Base-by-base conservation (phyloP, 1,140 invertebrate genomes). In the Brachionus calyciflorus region DNA sequence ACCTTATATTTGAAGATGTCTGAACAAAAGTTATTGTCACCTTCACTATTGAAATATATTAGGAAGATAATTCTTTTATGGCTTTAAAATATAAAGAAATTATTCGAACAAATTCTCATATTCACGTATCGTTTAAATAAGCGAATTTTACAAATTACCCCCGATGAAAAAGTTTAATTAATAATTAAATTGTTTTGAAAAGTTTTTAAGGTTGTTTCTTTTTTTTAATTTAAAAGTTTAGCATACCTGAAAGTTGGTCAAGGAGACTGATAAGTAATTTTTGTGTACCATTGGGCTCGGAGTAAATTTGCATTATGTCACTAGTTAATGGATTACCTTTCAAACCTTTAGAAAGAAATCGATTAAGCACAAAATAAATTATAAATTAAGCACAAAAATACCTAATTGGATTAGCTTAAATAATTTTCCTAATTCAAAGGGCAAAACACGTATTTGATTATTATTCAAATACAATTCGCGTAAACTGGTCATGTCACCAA, bases 351-450 rank as follows among this genome's bases (percentile, higher is more conserved):
- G n/a, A 51, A 48, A 44, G 33, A 46, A 17, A 17, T 40, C 30
- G 14, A 33, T 49, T 49, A 21, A 2, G 37, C 19, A 37, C 1
- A 3, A 37, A 10, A 7, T 30, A 30, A 10, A 21, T 33, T 46
- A 12, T 9, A 41, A 40, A 37, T 21, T 4, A 5, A 55, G 7
- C 73, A 28, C 12, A 40, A 40, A 79, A 81, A 79, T 80, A 88
- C 87, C 87, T 77, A 88, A 80, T 63, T 81, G 87, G 86, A 94
- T 91, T 79, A 99, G 88, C 86, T 97, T 93, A 86, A 98, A 99
- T 78, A 99, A 89, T 86, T 96, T 96, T 79, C 96, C 96, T 80
- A 99, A 88, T 86, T 98, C 95, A 85, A 93, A 97, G 2, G 96
- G 96, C 81, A 99, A 87, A 78, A 91, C 90, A 60, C 94, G 89